Evolutionary conservation across 2,888 invertebrate genomes (phyloP), one percentile per base, ranked within the genome.

Genomic region (Heliconius hortense): DNA sequence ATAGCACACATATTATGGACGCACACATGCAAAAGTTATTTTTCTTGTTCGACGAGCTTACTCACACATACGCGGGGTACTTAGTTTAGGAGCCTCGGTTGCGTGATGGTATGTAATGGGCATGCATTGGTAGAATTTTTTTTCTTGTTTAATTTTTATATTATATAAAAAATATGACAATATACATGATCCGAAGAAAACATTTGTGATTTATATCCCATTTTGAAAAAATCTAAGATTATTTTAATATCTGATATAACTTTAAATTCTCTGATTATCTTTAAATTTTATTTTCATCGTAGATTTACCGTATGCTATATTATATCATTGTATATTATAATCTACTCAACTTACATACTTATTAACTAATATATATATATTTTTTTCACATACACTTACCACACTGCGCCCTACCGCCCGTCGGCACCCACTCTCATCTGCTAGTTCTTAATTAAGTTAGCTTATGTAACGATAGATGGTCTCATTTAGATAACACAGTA

Each of bases 391-490:
- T 72, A 73, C 75, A 87, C 89, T 76, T 91, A 91, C 92, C 85
- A 79, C 82, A 80, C 5, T 18, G 83, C 89, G 24, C 26, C 84
- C 76, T 76, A 83, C 89, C 88, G 84, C 89, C 89, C 92, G 88
- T 86, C 89, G 89, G 89, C 93, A 88, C 93, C 93, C 91, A 90
- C 90, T 92, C 93, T 92, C 94, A 93, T 94, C 94, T 92, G 90
- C 90, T 90, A 93, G 90, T 94, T 94, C 94, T 94, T 94, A 94
- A 94, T 94, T 94, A 94, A 94, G 93, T 94, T 94, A 94, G 94
- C 93, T 94, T 94, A 94, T 93, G 93, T 94, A 94, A 94, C 94
- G 93, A 93, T 93, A 94, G 94, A 94, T 94, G 94, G 91, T 92
- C 94, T 94, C 94, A 94, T 94, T 94, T 94, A 94, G 94, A 94